A percentile compares a stretch with the other conserved stretches of the same genome.
These are phyloP conservation scores for Eremobia ochroleuca DNA, from an alignment of 2,888 invertebrate genomes.

Conservation along the genomic window DNA sequence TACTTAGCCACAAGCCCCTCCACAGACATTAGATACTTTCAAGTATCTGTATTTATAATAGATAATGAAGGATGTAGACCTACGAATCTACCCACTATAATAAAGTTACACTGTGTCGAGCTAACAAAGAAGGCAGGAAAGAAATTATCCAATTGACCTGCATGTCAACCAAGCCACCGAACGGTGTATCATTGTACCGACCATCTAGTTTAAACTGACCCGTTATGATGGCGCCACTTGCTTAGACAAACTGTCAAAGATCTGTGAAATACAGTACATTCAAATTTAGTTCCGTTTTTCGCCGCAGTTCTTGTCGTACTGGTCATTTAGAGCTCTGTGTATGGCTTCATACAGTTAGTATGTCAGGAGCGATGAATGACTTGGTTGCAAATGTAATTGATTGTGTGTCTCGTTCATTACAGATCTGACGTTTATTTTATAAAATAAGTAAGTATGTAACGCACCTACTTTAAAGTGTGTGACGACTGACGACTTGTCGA, in stretches of 20 bases:
- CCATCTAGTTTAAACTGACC: conserved; percentile 6
- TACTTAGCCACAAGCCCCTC: not conserved
- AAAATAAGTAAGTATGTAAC: too few species aligned
- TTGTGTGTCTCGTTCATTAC: not conserved
- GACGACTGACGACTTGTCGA: not conserved
- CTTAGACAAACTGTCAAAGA: not conserved
- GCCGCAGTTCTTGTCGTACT: not conserved
- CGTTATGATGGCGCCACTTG: conserved; percentile 1
- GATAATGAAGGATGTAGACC: not conserved
- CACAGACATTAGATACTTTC: not conserved
- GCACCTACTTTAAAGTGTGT: not conserved
- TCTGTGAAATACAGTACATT: conserved; percentile 1
- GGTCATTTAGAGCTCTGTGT: conserved; percentile 9
- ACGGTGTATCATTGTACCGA: conserved; percentile 17
- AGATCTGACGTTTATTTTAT: not conserved
- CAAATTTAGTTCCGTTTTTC: not conserved
- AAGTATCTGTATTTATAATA: not conserved
- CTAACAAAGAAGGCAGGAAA: conserved; percentile 46
- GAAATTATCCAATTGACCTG: conserved; percentile 70
- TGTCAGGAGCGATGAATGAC: conserved; percentile 42
- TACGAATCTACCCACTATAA: conserved; percentile 10
- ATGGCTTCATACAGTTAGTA: conserved; percentile 57
- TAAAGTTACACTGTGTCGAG: conserved; percentile 4
- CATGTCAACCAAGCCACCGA: conserved; percentile 22
- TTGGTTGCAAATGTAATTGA: conserved; percentile 43